A percentile compares a stretch with the other conserved stretches of the same genome.
These are phyloP conservation scores for Listronotus oregonensis DNA, from an alignment of 1,140 invertebrate genomes.

Conservation along the genomic window DNA sequence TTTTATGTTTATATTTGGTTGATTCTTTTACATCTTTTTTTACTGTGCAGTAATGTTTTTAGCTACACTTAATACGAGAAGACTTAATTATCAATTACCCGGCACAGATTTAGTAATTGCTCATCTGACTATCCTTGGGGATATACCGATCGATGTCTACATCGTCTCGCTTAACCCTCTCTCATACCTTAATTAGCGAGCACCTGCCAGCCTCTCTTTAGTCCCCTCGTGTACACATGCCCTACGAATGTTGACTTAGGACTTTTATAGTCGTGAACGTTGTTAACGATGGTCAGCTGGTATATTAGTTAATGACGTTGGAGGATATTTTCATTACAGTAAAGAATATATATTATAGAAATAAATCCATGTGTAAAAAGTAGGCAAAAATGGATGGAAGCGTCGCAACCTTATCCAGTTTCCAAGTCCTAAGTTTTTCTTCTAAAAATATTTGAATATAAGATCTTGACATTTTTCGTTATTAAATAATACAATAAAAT, in stretches of 20 bases:
- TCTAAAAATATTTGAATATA: too few species aligned
- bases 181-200: slow-evolving; percentile 47
- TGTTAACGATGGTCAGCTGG: slow-evolving; percentile 19
- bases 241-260: slow-evolving; percentile 40
- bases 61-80: not conserved
- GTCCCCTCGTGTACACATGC: slow-evolving; percentile 28
- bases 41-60: not conserved
- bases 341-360: too few species aligned
- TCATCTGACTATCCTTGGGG: slow-evolving; percentile 47
- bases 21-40: too few species aligned
- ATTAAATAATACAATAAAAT: too few species aligned
- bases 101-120: slow-evolving; percentile 48
- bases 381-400: too few species aligned
- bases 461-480: too few species aligned
- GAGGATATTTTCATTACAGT: not conserved
- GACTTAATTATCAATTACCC: slow-evolving; percentile 48
- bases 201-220: slow-evolving; percentile 30
- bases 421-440: too few species aligned
- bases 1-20: too few species aligned
- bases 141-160: slow-evolving; percentile 49
- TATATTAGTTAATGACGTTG: slow-evolving; percentile 6
- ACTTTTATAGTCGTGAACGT: slow-evolving; percentile 34
- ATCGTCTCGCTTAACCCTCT: slow-evolving; percentile 42
- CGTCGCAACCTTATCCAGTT: too few species aligned
- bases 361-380: too few species aligned